These are phyloP conservation scores for Arnoldichthys spilopterus DNA, from an alignment of 2,797 vertebrate genomes.

Conservation along the genomic window DNA sequence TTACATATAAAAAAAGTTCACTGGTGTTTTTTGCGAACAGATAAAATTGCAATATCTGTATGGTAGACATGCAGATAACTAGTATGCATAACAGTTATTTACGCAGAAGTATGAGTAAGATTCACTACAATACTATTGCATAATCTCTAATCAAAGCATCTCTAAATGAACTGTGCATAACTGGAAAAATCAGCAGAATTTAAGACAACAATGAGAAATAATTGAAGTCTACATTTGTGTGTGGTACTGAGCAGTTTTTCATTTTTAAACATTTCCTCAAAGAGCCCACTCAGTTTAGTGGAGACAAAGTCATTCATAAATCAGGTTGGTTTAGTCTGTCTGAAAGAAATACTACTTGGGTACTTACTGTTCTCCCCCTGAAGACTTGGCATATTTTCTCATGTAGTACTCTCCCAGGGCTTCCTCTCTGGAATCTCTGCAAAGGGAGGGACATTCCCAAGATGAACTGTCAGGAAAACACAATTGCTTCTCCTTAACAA, in stretches of 20 bases:
- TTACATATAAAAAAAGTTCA: not conserved
- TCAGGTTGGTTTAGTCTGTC: not conserved
- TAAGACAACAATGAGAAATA: not conserved
- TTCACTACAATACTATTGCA: no score
- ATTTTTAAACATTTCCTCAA: not conserved
- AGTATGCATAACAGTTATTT: no score
- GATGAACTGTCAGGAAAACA: not conserved
- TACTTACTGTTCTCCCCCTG: constrained; percentile 90
- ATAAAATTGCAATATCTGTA: not conserved
- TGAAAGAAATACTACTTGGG: not conserved
- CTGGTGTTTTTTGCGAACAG: not conserved
- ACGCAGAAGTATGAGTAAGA: no score
- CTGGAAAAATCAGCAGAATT: no score
- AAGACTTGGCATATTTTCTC: constrained; percentile 95
- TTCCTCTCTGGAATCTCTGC: constrained; percentile 92
- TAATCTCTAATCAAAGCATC: no score
- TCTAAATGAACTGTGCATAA: no score
- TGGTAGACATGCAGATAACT: no score
- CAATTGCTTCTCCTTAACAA: not conserved
- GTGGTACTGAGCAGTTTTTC: not conserved
- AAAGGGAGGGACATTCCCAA: constrained; percentile 13
- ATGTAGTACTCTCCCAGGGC: constrained; percentile 96
- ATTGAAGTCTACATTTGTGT: not conserved
- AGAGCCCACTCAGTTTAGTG: not conserved
- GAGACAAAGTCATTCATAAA: not conserved